phyloP scores from a whole-genome alignment of 2,888 invertebrate genomes.

The Eumerus sabulonum region DNA sequence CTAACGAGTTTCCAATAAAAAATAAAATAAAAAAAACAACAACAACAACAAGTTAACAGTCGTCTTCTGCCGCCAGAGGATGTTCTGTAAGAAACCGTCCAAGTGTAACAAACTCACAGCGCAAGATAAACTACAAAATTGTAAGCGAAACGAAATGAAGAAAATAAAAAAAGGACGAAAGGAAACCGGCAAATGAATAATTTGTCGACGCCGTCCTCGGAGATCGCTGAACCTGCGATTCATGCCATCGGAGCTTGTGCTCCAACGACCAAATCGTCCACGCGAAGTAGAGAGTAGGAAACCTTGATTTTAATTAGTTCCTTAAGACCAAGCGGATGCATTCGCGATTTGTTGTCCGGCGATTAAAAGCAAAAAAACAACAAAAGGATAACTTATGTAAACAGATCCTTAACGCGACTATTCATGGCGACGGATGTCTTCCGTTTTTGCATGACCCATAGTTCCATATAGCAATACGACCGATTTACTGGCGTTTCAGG shows the following conservation, averaged over 20 bases:
- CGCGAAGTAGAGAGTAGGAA: constrained; percentile 14
- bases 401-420: constrained; percentile 46
- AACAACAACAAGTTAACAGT: constrained; percentile 5
- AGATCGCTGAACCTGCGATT: constrained; percentile 30
- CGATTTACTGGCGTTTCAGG: constrained; percentile 48
- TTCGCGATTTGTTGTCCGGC: constrained; percentile 45
- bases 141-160: constrained; percentile 34
- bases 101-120: constrained; percentile 49
- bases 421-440: constrained; percentile 48
- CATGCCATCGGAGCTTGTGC: too few species aligned
- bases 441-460: constrained; percentile 23
- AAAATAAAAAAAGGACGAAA: constrained; percentile 22
- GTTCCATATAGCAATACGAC: constrained; percentile 39
- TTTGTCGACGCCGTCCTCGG: constrained; percentile 52
- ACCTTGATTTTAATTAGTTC: constrained; percentile 65
- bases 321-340: constrained; percentile 47
- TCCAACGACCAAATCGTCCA: too few species aligned
- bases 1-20: constrained; percentile 56
- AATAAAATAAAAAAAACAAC: constrained; percentile 18
- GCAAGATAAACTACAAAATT: constrained; percentile 28
- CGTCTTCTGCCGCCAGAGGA: constrained; percentile 4
- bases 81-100: constrained; percentile 23
- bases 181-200: constrained; percentile 59
- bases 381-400: constrained; percentile 53
- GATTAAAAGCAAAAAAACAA: constrained; percentile 12